Evolutionary conservation across 2,888 invertebrate genomes (phyloP).

Genomic region (Stomorhina lunata): DNA sequence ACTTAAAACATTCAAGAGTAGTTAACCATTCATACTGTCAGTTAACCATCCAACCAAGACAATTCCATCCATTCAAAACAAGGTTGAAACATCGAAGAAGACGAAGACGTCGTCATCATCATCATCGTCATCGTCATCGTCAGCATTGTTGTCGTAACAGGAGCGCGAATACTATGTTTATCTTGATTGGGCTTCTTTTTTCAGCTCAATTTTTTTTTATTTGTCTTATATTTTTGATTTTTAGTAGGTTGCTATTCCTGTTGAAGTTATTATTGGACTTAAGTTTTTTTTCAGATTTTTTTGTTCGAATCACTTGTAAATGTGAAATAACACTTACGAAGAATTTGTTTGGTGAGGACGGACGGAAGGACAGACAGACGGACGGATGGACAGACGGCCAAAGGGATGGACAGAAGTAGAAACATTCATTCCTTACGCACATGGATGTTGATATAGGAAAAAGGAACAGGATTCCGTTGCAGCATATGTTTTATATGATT

Average conservation of each 20-base stretch:
- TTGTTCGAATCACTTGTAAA: constrained; percentile 68
- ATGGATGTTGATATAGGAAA: background rate
- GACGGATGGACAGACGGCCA: too few species aligned
- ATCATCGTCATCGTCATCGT: constrained; percentile 19
- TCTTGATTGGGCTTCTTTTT: constrained; percentile 68
- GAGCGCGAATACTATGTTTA: constrained; percentile 69
- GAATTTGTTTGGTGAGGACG: too few species aligned
- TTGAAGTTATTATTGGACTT: constrained; percentile 26
- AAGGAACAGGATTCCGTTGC: constrained; percentile 55
- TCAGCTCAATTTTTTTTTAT: constrained; percentile 45
- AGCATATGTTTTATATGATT: constrained; percentile 53
- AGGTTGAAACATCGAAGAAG: constrained; percentile 43
- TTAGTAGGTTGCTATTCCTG: constrained; percentile 3
- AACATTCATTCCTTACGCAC: background rate
- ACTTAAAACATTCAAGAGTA: constrained; percentile 50
- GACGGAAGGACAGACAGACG: too few species aligned
- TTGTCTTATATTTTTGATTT: too few species aligned
- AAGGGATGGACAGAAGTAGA: too few species aligned
- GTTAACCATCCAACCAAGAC: constrained; percentile 44
- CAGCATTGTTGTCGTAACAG: constrained; percentile 64
- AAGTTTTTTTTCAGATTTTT: constrained; percentile 8
- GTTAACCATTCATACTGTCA: constrained; percentile 56
- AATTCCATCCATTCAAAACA: constrained; percentile 56
- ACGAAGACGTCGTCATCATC: background rate
- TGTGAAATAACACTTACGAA: constrained; percentile 67